These are phyloP conservation scores for Diuraphis noxia DNA, from an alignment of 1,140 invertebrate species.

Conservation along the genomic window DNA sequence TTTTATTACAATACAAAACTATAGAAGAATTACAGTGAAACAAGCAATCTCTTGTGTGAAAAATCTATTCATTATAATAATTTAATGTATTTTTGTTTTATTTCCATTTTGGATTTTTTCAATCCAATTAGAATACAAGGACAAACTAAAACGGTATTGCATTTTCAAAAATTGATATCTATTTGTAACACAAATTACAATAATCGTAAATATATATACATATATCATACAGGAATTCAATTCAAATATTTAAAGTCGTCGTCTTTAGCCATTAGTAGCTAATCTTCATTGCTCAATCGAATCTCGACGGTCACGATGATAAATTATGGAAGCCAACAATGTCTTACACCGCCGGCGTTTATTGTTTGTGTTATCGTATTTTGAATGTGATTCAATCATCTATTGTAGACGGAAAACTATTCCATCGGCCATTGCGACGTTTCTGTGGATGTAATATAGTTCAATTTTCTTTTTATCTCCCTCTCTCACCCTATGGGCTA, in stretches of 20 bases:
- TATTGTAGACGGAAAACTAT: background rate
- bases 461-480: background rate
- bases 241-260: background rate
- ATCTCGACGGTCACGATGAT: constrained; percentile 9
- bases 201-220: too few species aligned
- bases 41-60: too few species aligned
- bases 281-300: background rate
- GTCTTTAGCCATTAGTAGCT: background rate
- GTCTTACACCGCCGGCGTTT: background rate
- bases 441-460: background rate
- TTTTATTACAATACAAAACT: too few species aligned
- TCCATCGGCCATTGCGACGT: background rate
- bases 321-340: constrained; percentile 21
- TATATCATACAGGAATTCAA: background rate
- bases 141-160: background rate
- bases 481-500: background rate
- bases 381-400: background rate
- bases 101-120: background rate
- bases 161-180: background rate
- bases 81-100: background rate
- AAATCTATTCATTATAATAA: too few species aligned
- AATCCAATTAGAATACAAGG: background rate
- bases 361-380: background rate
- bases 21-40: too few species aligned
- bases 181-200: background rate